Conservation (phyloP, 2,888 invertebrate genomes). For the Thysanoteuthis rhombus region DNA sequence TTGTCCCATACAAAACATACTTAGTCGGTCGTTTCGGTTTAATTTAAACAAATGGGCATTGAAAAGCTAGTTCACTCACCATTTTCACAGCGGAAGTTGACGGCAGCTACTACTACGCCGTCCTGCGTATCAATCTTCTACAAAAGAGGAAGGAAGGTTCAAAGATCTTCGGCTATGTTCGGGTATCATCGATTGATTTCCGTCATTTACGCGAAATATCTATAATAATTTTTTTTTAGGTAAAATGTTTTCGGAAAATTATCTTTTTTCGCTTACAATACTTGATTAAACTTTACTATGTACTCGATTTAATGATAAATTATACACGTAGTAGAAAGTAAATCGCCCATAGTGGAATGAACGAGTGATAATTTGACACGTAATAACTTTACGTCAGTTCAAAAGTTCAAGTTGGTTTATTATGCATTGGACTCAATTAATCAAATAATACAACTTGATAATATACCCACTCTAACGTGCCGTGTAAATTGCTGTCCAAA, state of each 20-base stretch:
- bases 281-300: background rate
- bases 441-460: too few relatives aligned
- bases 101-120: background rate
- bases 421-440: too few relatives aligned
- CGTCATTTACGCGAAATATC: background rate
- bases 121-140: background rate
- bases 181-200: background rate
- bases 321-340: background rate
- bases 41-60: background rate
- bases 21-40: background rate
- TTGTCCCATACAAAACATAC: background rate
- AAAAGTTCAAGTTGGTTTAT: too few relatives aligned
- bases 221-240: background rate
- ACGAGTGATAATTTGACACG: background rate
- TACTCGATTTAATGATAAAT: background rate
- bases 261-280: background rate
- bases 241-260: background rate
- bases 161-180: background rate
- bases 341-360: background rate
- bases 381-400: background rate
- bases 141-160: background rate
- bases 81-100: background rate
- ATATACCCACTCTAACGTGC: too few relatives aligned
- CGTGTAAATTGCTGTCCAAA: too few relatives aligned
- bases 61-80: background rate